These are phyloP conservation scores for Diorhabda sublineata DNA, from an alignment of 1,140 invertebrate species.

Conservation along the genomic window DNA sequence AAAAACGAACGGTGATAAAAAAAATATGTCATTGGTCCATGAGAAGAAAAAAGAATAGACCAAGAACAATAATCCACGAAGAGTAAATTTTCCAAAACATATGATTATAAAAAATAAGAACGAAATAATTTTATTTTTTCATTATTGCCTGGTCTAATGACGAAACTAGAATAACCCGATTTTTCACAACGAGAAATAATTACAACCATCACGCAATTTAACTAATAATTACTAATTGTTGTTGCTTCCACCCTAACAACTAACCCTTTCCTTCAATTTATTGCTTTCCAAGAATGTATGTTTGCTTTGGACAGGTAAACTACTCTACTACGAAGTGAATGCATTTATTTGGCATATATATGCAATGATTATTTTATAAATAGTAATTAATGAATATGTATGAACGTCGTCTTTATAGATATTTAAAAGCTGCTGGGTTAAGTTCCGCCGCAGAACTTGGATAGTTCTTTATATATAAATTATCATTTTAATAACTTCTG, in stretches of 20 bases:
- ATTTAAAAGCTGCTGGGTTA: too few relatives aligned
- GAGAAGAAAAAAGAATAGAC: too few relatives aligned
- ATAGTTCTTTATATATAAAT: too few relatives aligned
- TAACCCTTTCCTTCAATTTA: conserved; percentile 33
- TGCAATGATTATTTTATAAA: neutral
- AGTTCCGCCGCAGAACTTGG: too few relatives aligned
- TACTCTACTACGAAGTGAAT: neutral
- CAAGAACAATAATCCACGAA: too few relatives aligned
- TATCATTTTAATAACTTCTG: too few relatives aligned
- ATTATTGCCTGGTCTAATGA: neutral
- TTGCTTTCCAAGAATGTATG: conserved; percentile 14
- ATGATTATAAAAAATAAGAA: too few relatives aligned
- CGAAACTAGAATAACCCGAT: conserved; percentile 22
- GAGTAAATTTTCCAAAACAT: too few relatives aligned
- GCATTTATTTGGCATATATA: neutral
- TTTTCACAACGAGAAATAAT: conserved; percentile 37
- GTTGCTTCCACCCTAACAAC: conserved; percentile 24
- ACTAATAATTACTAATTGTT: conserved; percentile 38
- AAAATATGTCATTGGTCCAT: too few relatives aligned
- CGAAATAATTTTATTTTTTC: too few relatives aligned
- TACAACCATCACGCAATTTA: conserved; percentile 38
- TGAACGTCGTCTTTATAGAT: neutral
- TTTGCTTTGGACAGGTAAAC: neutral
- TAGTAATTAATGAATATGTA: conserved; percentile 1
- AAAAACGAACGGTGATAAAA: too few relatives aligned